Conservation (phyloP, 2,888 invertebrate genomes). For the Drosophila anomalata region DNA sequence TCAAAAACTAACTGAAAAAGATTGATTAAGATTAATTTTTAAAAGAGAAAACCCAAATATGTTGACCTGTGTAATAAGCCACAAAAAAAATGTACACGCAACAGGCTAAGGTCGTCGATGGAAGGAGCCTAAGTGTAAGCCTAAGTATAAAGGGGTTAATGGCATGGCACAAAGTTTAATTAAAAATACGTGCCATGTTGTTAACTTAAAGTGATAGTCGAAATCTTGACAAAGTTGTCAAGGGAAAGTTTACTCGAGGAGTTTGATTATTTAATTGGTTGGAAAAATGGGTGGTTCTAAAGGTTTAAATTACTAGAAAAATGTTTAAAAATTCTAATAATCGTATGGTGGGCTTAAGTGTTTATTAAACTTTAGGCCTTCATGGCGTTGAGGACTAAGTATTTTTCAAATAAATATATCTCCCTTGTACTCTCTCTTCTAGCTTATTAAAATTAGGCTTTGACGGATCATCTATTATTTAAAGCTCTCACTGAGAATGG, state of each 20-base stretch:
- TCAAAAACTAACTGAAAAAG: too few species aligned
- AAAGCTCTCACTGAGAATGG: background rate
- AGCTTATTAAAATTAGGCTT: background rate
- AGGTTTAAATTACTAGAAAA: background rate
- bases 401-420: background rate
- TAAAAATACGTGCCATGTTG: conserved; percentile 61
- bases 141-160: conserved; percentile 49
- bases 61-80: conserved; percentile 57
- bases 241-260: conserved; percentile 40
- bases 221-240: conserved; percentile 40
- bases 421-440: background rate
- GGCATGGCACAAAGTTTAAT: conserved; percentile 67
- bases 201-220: conserved; percentile 51
- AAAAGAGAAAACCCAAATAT: background rate
- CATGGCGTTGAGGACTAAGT: background rate
- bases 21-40: too few species aligned
- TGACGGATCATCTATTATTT: background rate
- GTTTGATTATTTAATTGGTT: conserved; percentile 33
- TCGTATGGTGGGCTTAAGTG: too few species aligned
- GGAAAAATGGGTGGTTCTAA: conserved; percentile 3
- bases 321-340: background rate
- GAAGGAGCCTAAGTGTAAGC: conserved; percentile 5
- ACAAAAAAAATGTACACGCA: conserved; percentile 71
- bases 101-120: conserved; percentile 17
- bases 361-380: too few species aligned